Evolutionary conservation across 2,113 vertebrate genomes (phyloP), one percentile per base, ranked within the genome.

Genomic region (Microcebus tavaratra): DNA sequence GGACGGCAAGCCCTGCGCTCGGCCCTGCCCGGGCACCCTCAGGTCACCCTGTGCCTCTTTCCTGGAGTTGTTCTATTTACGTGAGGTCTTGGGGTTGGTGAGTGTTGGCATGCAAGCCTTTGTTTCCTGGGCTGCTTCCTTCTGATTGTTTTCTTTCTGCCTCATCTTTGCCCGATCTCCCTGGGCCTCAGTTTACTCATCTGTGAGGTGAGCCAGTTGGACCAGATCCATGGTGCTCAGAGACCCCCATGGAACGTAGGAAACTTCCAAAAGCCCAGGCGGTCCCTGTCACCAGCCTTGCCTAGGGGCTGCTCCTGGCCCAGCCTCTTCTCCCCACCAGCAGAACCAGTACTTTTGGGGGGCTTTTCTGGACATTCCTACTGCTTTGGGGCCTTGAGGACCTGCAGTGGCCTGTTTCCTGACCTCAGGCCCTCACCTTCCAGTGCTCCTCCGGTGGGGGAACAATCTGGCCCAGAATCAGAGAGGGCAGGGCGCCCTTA

Each of bases 401-500:
- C 29, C 27, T 17, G 1, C 14, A 3, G 86, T 29, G 85, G 53
- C 81, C 45, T 21, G 25, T 42, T 93, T 83, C 80, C 48, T 45
- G 59, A 8, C 23, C 36, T 15, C 23, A 45, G 81, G 76, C 70
- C 15, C 8, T 63, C 42, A 53, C 78, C 29, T 70, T 88, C 45
- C 42, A 85, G 48, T 31, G 55, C 89, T 84, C 21, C 59, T 59
- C 90, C 1, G 18, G 50, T 39, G 5, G 70, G 72, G 84, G 34
- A 59, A 53, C 8, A 31, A 72, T 21, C 55, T 68, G 83, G 92
- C 73, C 67, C 8, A 81, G 84, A 95, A 90, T 86, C 80, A 36
- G 91, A 53, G 85, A 27, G 48, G 18, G 53, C 72, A 61, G 31
- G 36, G 81, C 85, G n/a, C 57, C 31, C 1, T 67, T 70, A 53